phyloP scores from a whole-genome alignment of 2,797 vertebrate species.

The Coregonus ussuriensis region DNA sequence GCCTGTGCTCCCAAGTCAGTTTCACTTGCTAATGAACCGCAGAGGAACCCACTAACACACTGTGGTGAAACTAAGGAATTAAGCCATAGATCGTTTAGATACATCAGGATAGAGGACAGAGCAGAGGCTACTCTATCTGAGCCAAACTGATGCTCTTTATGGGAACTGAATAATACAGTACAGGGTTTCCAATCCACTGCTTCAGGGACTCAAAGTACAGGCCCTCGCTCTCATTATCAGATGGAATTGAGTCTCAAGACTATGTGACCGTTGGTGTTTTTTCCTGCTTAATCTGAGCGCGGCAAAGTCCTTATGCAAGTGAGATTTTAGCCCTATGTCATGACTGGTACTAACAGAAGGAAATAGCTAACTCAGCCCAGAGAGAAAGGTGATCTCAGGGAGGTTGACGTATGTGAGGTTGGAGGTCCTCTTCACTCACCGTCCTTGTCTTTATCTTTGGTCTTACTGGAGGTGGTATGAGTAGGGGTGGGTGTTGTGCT shows the following conservation, averaged over 20 bases:
- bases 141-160: not conserved
- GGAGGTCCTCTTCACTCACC: conserved; percentile 69
- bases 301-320: too few species aligned
- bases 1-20: conserved; percentile 43
- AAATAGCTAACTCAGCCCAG: too few species aligned
- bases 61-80: not conserved
- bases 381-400: not conserved
- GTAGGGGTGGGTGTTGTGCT: conserved; percentile 29
- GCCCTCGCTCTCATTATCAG: too few species aligned
- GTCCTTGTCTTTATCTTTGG: conserved; percentile 79
- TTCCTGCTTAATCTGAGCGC: too few species aligned
- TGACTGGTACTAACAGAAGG: too few species aligned
- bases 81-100: not conserved
- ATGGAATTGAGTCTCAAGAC: too few species aligned
- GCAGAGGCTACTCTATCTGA: not conserved
- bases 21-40: conserved; percentile 11
- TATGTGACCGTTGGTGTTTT: too few species aligned
- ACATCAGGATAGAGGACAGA: not conserved
- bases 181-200: conserved; percentile 5
- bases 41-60: too few species aligned
- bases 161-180: not conserved
- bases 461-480: conserved; percentile 64
- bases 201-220: not conserved
- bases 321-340: too few species aligned
- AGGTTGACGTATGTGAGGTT: too few species aligned